Base-by-base conservation (phyloP, 2,888 invertebrate species). In the Latheticus oryzae region DNA sequence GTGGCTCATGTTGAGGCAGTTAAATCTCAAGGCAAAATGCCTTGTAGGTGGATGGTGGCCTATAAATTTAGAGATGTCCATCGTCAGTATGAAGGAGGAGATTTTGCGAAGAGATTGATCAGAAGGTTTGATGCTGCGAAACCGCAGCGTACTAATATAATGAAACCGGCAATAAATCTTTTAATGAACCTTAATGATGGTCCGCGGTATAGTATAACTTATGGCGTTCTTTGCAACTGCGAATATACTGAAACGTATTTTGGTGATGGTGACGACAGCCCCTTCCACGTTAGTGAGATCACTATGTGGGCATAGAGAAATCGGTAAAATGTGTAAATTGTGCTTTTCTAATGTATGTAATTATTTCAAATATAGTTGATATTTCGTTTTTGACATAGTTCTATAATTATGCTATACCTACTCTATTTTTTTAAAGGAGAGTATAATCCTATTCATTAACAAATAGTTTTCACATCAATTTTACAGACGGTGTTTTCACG, bases 261-360 rank as follows among this genome's bases (percentile, higher is more conserved):
- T 48, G 48, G 33, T 48, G 48, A 35, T 35, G 48, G 23, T 48
- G 48, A 35, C 33, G 35, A 48, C 48, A 33, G 48, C 35, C 48
- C 35, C 3, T 35, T 48, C 21, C 1, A 48, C 32, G 23, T 48
- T 48, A 48, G 35, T 48, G 23, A 48, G 23, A 33, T 48, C 17
- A 1, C 48, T 33, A 33, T 43, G 43, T 28, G 26, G 28, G 28
- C 43, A 43, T 43, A 43, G 43, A 43, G 28, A 43, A 43, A 43
- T 28, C 28, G 28, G 43, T 43, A 16, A 28, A 43, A 43, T 43
- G 43, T 43, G 30, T 43, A 43, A 43, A 43, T 43, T 43, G 43
- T 43, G 28, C 43, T 26, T 26, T 26, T 26, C 1, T 2, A 26
- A 26, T 26, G 26, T 26, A 26, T 2, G 26, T 26, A 26, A 26